Evolutionary conservation across 2,797 vertebrate species (phyloP).

Genomic region (Crocidura indochinensis): DNA sequence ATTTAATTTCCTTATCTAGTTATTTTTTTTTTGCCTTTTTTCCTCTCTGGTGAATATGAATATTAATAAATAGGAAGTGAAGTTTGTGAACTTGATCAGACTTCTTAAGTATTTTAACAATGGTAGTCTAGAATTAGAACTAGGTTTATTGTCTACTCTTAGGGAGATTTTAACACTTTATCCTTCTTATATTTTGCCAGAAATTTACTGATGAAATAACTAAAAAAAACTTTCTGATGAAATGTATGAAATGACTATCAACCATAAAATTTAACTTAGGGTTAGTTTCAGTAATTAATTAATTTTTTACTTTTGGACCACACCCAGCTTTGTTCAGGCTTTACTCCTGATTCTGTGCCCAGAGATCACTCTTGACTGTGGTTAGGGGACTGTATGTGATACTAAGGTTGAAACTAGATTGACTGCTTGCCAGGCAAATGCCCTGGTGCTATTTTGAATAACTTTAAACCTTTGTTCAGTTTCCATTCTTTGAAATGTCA

Average conservation of each 20-base stretch:
- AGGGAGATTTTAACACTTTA: background rate
- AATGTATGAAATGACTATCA: constrained; percentile 47
- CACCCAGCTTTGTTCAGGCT: no score
- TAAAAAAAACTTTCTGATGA: constrained; percentile 37
- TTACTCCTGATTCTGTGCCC: no score
- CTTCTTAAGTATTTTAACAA: constrained; percentile 29
- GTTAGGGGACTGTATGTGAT: no score
- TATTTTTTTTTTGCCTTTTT: constrained; percentile 39
- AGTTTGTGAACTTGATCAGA: constrained; percentile 50
- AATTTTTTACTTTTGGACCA: no score
- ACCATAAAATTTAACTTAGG: constrained; percentile 24
- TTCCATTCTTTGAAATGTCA: constrained; percentile 58
- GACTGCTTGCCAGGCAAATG: no score
- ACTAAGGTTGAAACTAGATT: no score
- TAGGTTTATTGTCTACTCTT: background rate
- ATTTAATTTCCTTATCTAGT: background rate
- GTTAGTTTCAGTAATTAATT: no score
- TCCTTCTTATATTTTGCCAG: constrained; percentile 7
- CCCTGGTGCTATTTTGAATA: constrained; percentile 44
- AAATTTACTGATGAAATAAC: constrained; percentile 56
- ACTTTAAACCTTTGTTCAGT: background rate
- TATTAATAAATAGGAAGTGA: constrained; percentile 10
- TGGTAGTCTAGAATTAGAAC: constrained; percentile 32
- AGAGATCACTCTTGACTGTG: no score
- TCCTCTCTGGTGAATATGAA: constrained; percentile 16